Conservation (phyloP, 2,888 invertebrate species). For the Eupithecia vulgata region DNA sequence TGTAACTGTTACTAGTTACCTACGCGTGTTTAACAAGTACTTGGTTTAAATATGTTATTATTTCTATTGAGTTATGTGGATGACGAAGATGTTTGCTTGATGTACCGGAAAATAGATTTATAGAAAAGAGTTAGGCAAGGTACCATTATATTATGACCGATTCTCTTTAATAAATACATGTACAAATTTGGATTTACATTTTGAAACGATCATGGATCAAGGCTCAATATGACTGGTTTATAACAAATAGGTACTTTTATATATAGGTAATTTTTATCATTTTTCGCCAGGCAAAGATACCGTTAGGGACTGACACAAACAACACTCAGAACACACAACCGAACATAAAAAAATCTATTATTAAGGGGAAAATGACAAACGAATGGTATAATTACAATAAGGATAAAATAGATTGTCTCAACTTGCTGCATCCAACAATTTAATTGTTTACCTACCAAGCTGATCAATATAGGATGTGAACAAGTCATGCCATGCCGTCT, state of each 20-base stretch:
- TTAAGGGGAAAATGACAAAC: not conserved
- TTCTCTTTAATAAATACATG: not conserved
- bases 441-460: slow-evolving; percentile 3
- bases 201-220: not conserved
- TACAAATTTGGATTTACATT: not conserved
- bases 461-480: not conserved
- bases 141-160: not conserved
- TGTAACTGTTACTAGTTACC: slow-evolving; percentile 54
- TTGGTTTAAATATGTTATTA: slow-evolving; percentile 15
- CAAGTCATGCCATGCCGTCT: not conserved
- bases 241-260: not conserved
- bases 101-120: not conserved
- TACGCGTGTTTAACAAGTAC: slow-evolving; percentile 41
- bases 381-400: not conserved
- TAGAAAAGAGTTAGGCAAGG: not conserved
- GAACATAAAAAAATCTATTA: not conserved
- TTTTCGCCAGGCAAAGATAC: not conserved
- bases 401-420: not conserved
- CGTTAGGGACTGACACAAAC: not conserved
- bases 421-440: slow-evolving; percentile 3
- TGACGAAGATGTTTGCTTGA: slow-evolving; percentile 6
- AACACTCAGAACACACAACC: not conserved
- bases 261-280: too few relatives aligned
- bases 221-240: not conserved
- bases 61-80: slow-evolving; percentile 20